These are phyloP conservation scores for Melanophora roralis DNA, from an alignment of 2,888 invertebrate genomes.

Conservation along the genomic window DNA sequence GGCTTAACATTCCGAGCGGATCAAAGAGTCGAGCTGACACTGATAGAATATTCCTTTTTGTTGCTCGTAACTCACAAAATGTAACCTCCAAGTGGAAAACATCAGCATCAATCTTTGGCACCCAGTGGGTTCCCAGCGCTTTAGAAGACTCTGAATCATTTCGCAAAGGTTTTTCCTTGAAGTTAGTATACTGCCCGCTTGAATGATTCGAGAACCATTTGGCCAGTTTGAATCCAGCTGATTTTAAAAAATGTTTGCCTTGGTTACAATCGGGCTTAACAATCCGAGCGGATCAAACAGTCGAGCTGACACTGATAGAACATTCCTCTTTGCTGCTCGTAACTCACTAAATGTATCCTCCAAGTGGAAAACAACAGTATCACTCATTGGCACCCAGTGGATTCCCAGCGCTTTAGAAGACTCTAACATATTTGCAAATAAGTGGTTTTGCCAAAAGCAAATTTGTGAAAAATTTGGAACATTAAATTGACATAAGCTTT, in stretches of 20 bases:
- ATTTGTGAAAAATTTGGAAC: too few relatives aligned
- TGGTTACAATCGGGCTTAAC: slow-evolving; percentile 17
- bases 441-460: too few relatives aligned
- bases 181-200: background rate
- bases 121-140: background rate
- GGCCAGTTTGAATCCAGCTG: background rate
- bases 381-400: background rate
- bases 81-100: background rate
- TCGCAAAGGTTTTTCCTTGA: background rate
- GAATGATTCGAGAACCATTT: background rate
- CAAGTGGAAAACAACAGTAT: background rate
- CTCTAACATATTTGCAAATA: background rate
- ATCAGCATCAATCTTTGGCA: background rate
- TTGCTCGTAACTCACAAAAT: slow-evolving; percentile 18
- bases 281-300: slow-evolving; percentile 38
- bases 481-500: too few relatives aligned
- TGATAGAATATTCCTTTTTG: slow-evolving; percentile 44
- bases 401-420: background rate
- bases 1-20: slow-evolving; percentile 24
- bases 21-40: slow-evolving; percentile 38
- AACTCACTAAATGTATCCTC: slow-evolving; percentile 30
- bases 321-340: slow-evolving; percentile 34
- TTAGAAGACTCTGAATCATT: background rate
- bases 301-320: slow-evolving; percentile 32
- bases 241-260: slow-evolving; percentile 10